Conservation (phyloP, 2,113 vertebrate species). For the Athene cunicularia region DNA sequence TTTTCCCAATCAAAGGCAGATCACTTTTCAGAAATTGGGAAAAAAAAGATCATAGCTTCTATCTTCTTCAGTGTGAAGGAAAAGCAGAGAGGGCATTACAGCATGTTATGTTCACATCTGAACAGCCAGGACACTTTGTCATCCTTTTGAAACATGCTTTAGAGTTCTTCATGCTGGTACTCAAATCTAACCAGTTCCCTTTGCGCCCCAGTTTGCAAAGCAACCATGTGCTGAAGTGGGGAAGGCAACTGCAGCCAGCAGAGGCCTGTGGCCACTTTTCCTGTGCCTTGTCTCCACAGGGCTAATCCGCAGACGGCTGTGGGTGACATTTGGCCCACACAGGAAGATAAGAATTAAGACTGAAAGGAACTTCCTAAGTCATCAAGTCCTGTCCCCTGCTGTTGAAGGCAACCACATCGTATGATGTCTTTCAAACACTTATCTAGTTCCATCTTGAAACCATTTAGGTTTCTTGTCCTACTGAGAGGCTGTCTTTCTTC, state of each 20-base stretch:
- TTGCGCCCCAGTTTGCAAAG: neutral
- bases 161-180: fast-evolving
- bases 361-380: conserved; percentile 64
- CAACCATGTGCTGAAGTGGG: neutral
- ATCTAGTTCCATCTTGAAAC: conserved; percentile 63
- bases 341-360: conserved; percentile 60
- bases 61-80: neutral
- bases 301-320: neutral
- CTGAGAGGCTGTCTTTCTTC: conserved; percentile 63
- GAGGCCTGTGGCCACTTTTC: neutral
- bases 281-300: neutral
- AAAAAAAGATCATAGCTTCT: neutral
- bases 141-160: neutral
- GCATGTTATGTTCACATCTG: fast-evolving
- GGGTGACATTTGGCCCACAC: conserved; percentile 54
- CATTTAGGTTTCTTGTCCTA: conserved; percentile 64
- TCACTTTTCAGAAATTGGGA: neutral
- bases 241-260: neutral
- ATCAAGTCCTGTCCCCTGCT: conserved; percentile 62
- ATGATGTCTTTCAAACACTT: conserved; percentile 49
- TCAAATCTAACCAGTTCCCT: neutral
- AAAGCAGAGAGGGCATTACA: neutral
- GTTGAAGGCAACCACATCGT: conserved; percentile 59
- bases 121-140: neutral
- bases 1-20: neutral